A percentile compares a stretch with the other conserved stretches of the same genome.
These are phyloP conservation scores for Hyposoter didymator DNA, from an alignment of 2,888 invertebrate species.

Conservation along the genomic window DNA sequence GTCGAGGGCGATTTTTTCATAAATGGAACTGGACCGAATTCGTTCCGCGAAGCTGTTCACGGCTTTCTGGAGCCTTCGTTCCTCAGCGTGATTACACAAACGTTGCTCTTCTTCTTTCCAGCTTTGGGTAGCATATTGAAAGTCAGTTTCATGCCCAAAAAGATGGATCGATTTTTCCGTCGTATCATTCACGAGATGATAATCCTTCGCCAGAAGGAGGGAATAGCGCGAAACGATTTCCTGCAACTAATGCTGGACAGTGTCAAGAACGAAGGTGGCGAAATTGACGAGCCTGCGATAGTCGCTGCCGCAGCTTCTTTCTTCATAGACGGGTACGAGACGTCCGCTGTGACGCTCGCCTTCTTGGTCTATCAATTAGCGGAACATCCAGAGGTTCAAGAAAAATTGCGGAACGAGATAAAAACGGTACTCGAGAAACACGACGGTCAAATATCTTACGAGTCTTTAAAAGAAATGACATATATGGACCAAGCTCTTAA, in stretches of 20 bases:
- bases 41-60: constrained; percentile 64
- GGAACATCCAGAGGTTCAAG: constrained; percentile 83
- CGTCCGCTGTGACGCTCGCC: constrained; percentile 84
- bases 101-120: constrained; percentile 67
- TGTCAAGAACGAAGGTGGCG: constrained; percentile 66
- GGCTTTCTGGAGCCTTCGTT: constrained; percentile 45
- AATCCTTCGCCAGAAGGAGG: constrained; percentile 71
- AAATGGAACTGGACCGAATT: constrained; percentile 58
- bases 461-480: constrained; percentile 84
- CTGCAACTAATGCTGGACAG: constrained; percentile 84
- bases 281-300: constrained; percentile 77
- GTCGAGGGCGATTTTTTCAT: constrained; percentile 76
- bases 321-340: constrained; percentile 86
- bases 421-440: constrained; percentile 76
- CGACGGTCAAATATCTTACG: constrained; percentile 83
- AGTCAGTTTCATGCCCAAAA: constrained; percentile 64
- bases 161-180: constrained; percentile 73
- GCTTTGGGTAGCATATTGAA: constrained; percentile 53
- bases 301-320: constrained; percentile 85
- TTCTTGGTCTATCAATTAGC: constrained; percentile 85
- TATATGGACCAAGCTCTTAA: constrained; percentile 85
- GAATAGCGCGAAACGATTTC: constrained; percentile 83
- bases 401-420: constrained; percentile 84
- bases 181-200: constrained; percentile 71
- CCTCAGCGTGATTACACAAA: constrained; percentile 47